Evolutionary conservation across 2,113 vertebrate genomes (phyloP), one percentile per base, ranked within the genome.

Genomic region (Polyodon spathula): DNA sequence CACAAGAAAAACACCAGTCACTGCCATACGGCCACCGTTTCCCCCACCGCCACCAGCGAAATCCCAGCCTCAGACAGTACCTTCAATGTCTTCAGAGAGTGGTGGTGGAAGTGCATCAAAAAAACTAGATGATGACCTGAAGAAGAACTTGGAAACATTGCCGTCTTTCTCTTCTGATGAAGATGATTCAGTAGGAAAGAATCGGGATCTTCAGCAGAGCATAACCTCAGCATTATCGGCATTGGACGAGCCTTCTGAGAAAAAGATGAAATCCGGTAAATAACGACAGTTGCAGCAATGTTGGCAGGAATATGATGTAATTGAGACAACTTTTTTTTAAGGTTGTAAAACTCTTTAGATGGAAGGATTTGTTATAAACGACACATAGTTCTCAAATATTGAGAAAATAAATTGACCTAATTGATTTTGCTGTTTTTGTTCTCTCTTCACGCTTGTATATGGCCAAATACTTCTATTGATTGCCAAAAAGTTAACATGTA

Each of bases 161-260:
- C 92, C 96, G 51, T 90, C 93, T 0, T 96, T 98, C 84, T 96
- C 94, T 68, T 98, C 94, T 3, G 96, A 98, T 67, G 95, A 98
- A 63, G 94, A 98, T 53, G 96, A 98, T 74, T 89, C 89, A 63
- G 89, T 90, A 42, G 87, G 86, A 10, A 90, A 85, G 72, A 92
- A 93, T 77, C 89, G 91, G 2, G 94, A 94, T 62, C 80, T 91
- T 76, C 91, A 91, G 70, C 97, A 95, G 84, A 93, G 89, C 73
- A 86, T 93, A 66, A 87, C 85, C 62, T 88, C 91, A 61, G 90
- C 89, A 0, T 84, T 97, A 56, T 89, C 89, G 51, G 81, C 89
- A 62, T 77, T 90, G 76, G 93, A 95, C 72, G 86, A 94, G 67
- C 72, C 89, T 58, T 81, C 89, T 58, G 92, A 96, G 63, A 91